These are phyloP conservation scores for Ptiloglossa arizonensis DNA, from an alignment of 1,140 invertebrate species.

Conservation along the genomic window DNA sequence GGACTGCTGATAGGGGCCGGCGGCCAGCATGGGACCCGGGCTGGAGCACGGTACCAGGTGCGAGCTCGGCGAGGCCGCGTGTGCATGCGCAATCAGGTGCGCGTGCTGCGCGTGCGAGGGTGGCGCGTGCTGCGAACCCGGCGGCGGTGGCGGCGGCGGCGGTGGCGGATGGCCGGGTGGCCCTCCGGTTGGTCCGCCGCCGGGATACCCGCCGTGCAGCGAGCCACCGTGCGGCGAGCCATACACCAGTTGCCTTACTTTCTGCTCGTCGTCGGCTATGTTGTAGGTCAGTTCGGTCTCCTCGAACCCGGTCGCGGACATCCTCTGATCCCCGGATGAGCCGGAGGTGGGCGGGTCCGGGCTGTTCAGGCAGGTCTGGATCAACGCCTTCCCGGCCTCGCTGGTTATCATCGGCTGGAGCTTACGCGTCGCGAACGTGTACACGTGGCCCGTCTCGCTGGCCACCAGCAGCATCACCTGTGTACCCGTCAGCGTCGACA, in stretches of 20 bases:
- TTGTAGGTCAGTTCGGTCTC: slow-evolving; percentile 99
- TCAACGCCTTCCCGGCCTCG: slow-evolving; percentile 98
- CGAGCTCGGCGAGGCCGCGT: slow-evolving; percentile 83
- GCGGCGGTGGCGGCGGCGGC: slow-evolving; percentile 65
- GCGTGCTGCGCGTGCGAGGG: slow-evolving; percentile 84
- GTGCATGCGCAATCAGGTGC: slow-evolving; percentile 83
- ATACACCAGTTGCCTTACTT: slow-evolving; percentile 97
- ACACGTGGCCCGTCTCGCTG: slow-evolving; percentile 98
- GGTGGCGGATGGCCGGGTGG: slow-evolving; percentile 62
- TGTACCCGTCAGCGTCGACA: slow-evolving; percentile 99
- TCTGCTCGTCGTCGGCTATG: slow-evolving; percentile 96
- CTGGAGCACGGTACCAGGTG: slow-evolving; percentile 85
- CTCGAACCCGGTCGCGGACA: slow-evolving; percentile 99
- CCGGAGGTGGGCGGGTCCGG: slow-evolving; percentile 94
- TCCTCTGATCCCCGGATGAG: slow-evolving; percentile 91
- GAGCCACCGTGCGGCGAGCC: slow-evolving; percentile 86
- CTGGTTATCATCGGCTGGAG: slow-evolving; percentile 99
- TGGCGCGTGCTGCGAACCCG: slow-evolving; percentile 84
- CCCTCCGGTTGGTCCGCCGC: slow-evolving; percentile 66
- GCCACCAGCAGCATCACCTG: slow-evolving; percentile 99
- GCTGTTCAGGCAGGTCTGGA: slow-evolving; percentile 99
- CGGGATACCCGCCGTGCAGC: slow-evolving; percentile 81
- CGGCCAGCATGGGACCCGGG: slow-evolving; percentile 81
- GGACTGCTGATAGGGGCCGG: slow-evolving; percentile 83
- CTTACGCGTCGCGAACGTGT: slow-evolving; percentile 99